phyloP scores from a whole-genome alignment of 2,113 vertebrate species.

The Harpagus bidentatus region DNA sequence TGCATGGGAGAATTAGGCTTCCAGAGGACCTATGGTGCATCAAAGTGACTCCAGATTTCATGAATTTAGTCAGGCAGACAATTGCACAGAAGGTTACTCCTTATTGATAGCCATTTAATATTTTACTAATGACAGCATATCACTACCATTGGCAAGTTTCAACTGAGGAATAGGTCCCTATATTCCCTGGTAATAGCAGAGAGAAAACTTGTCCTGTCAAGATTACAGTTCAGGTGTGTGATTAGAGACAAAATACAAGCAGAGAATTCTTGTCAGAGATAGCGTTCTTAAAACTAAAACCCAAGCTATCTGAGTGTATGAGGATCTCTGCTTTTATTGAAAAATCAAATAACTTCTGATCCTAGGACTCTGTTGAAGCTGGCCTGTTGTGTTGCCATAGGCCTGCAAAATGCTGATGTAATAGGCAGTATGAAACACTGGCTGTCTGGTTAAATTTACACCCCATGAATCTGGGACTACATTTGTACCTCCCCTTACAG shows the following conservation, averaged over 20 bases:
- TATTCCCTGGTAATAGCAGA: not conserved
- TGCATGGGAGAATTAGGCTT: not conserved
- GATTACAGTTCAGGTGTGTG: not conserved
- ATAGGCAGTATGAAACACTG: not conserved
- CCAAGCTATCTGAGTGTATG: not conserved
- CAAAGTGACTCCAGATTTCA: not conserved
- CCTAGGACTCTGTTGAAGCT: not conserved
- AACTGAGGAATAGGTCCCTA: not conserved
- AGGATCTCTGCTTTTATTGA: not conserved
- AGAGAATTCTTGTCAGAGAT: not conserved
- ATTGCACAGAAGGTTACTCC: not conserved
- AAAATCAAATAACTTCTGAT: not conserved
- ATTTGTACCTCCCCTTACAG: not conserved
- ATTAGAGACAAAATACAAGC: not conserved
- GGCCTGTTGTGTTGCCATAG: not conserved
- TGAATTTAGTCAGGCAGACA: not conserved
- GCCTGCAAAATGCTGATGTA: not conserved
- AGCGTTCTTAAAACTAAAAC: not conserved
- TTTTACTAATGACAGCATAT: not conserved
- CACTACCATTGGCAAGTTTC: not conserved
- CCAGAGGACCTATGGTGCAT: not conserved
- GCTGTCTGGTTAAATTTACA: accelerated
- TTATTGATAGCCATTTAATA: not conserved
- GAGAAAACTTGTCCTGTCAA: not conserved
- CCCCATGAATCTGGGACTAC: not conserved